phyloP scores from a whole-genome alignment of 2,888 invertebrate genomes.

The Archips xylosteana region DNA sequence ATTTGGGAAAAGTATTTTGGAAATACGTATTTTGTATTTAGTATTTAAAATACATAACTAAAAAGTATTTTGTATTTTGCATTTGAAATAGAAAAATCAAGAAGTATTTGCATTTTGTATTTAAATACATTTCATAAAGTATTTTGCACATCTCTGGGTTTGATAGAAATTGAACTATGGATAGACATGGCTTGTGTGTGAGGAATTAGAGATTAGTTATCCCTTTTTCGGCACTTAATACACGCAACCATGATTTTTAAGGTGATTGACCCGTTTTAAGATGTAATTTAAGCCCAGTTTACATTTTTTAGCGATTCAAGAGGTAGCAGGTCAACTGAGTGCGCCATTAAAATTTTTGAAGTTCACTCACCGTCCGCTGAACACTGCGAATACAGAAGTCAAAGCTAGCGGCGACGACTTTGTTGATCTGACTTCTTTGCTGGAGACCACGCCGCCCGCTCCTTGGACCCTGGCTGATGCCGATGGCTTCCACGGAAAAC shows the following conservation, averaged over 20 bases:
- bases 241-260: no score
- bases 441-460: slow-evolving; percentile 84
- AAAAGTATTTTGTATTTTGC: no score
- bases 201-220: neutral
- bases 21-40: no score
- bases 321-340: slow-evolving; percentile 88
- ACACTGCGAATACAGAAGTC: slow-evolving; percentile 52
- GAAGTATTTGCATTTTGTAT: no score
- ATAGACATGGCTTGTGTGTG: neutral
- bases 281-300: slow-evolving; percentile 15
- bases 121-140: no score
- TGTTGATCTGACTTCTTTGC: slow-evolving; percentile 85
- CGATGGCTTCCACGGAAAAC: slow-evolving; percentile 90
- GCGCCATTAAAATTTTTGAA: slow-evolving; percentile 89
- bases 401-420: slow-evolving; percentile 70
- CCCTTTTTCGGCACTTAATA: neutral
- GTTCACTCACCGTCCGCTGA: slow-evolving; percentile 68
- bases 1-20: no score
- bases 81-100: no score
- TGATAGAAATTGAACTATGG: neutral
- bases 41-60: no score
- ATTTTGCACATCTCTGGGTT: no score
- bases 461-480: slow-evolving; percentile 86
- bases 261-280: neutral
- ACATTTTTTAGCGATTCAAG: slow-evolving; percentile 87